Base-by-base conservation (phyloP, 2,888 invertebrate species). In the Thelaira solivaga region DNA sequence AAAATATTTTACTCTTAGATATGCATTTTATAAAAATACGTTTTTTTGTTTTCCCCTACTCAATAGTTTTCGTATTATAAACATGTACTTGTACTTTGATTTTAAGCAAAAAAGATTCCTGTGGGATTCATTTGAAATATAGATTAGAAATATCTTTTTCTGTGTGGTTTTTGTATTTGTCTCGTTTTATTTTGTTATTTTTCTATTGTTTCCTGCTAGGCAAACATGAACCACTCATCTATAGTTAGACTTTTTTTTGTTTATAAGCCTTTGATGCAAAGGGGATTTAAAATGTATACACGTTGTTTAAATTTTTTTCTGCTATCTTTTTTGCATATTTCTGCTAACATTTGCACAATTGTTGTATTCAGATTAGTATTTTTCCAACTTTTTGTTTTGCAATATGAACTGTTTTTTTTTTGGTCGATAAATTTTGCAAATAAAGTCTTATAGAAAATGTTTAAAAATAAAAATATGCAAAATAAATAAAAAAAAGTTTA, bases 101-200 rank as follows among this genome's bases (percentile, higher is more conserved):
- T 22, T 65, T 55, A 55, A 16, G 11, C 10, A 62, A 43, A 43
- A 36, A 34, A 13, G 36, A 64, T 65, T 78, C 77, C 73, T 78
- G 16, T 61, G 64, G 77, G 73, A 45, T 61, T 69, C 69, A 59
- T 29, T 65, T 65, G 59, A 64, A 73, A 74, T 59, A 78, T 64
- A 78, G 77, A 77, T 77, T 69, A 78, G 53, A 45, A 45, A 31
- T 74, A 65, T 61, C 51, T 73, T 34, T 69, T 22, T 47, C 18
- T 45, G 5, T 59, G 34, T 51, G 59, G 26, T 26, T 41, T 43
- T 34, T 41, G 36, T 43, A 36, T 16, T 51, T 41, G 53, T 55
- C 34, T 51, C n/a, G 16, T 29, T 34, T 64, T 51, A 11, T 51
- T 64, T 55, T 11, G 8, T 59, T 64, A 13, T 47, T 39, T 24